Evolutionary conservation across 2,113 vertebrate species (phyloP).

Genomic region (Odocoileus hemionus): DNA sequence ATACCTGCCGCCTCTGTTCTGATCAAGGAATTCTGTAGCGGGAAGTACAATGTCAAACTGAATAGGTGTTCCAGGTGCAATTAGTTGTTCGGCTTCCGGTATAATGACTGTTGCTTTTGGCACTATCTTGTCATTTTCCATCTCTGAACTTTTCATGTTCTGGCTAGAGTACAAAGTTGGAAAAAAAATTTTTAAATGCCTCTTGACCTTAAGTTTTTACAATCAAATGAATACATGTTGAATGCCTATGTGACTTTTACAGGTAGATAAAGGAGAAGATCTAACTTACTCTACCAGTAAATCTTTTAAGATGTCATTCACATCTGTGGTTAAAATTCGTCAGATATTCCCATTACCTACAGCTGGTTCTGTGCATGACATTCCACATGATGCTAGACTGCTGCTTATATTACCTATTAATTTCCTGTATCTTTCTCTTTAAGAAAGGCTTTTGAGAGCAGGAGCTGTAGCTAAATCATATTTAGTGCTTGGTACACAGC

Average conservation of each 20-base stretch:
- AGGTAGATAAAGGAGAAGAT: background rate
- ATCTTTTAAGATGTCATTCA: background rate
- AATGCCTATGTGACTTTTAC: background rate
- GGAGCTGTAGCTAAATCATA: background rate
- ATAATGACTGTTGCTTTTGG: constrained; percentile 70
- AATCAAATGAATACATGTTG: background rate
- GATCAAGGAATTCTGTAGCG: constrained; percentile 93
- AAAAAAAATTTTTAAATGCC: background rate
- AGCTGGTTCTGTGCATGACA: background rate
- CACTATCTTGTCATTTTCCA: constrained; percentile 66
- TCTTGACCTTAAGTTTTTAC: background rate
- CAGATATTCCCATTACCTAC: accelerated
- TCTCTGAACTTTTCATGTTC: constrained; percentile 61
- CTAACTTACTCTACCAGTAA: background rate
- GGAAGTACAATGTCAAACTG: constrained; percentile 97
- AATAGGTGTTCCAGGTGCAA: constrained; percentile 94
- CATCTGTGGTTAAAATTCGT: background rate
- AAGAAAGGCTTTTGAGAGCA: background rate
- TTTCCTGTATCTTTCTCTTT: background rate
- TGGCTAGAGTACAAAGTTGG: constrained; percentile 74
- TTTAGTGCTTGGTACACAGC: background rate
- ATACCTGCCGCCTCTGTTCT: constrained; percentile 92
- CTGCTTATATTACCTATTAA: accelerated
- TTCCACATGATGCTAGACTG: background rate
- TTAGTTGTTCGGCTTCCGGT: constrained; percentile 86